Evolutionary conservation across 2,888 invertebrate genomes (phyloP).

Genomic region (Limnephilus auricula): DNA sequence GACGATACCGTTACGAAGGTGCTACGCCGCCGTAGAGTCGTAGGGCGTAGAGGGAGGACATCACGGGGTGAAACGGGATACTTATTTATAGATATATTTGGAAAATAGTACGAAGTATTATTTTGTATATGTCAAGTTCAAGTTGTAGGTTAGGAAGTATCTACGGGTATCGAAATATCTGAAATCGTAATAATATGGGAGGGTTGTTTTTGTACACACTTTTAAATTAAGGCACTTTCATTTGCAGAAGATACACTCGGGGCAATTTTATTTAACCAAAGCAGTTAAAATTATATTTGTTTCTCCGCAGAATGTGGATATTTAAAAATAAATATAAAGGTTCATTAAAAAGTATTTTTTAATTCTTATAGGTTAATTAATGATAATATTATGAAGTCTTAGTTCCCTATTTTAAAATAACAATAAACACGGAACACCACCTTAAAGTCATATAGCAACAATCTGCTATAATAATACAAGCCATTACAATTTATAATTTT

Average conservation of each 20-base stretch:
- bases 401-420: no score
- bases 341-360: no score
- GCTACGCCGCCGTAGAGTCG: constrained; percentile 35
- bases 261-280: background rate
- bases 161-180: background rate
- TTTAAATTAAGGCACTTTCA: background rate
- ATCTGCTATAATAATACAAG: no score
- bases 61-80: background rate
- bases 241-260: background rate
- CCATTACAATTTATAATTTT: no score
- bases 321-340: background rate
- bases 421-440: no score
- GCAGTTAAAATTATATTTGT: no score
- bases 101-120: background rate
- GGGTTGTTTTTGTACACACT: background rate
- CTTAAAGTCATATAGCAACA: no score
- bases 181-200: background rate
- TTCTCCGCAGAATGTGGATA: background rate
- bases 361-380: no score
- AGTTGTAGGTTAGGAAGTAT: background rate
- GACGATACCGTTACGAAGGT: constrained; percentile 55
- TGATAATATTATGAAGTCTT: no score
- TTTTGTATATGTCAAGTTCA: background rate
- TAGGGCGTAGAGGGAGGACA: background rate
- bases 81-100: background rate